Conservation (phyloP, 2,888 invertebrate species). For the Autographa pulchrina region DNA sequence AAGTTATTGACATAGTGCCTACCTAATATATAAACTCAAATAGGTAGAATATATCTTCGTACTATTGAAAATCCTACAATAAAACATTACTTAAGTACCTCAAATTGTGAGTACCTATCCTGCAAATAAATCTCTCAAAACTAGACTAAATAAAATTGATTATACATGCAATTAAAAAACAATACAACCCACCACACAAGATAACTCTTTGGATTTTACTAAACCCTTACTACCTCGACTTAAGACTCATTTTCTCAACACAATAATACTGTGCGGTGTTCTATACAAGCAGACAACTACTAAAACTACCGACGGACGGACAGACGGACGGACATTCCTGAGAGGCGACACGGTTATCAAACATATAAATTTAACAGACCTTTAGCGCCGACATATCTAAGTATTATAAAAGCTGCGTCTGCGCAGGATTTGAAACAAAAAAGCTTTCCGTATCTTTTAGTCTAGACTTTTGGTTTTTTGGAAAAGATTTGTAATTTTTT, state of each 20-base stretch:
- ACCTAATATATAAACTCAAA: no score
- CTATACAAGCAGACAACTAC: slow-evolving; percentile 25
- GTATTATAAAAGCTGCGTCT: slow-evolving; percentile 48
- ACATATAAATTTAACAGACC: slow-evolving; percentile 70
- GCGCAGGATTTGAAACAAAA: slow-evolving; percentile 12
- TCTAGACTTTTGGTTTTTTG: slow-evolving; percentile 1
- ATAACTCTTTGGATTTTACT: background rate
- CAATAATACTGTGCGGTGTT: slow-evolving; percentile 10
- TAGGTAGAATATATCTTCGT: no score
- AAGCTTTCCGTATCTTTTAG: slow-evolving; percentile 1
- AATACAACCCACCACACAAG: background rate
- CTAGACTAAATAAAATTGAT: background rate
- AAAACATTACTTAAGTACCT: no score
- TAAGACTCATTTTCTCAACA: background rate
- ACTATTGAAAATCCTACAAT: no score
- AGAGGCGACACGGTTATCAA: slow-evolving; percentile 72
- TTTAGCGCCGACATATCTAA: slow-evolving; percentile 35
- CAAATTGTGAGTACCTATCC: no score
- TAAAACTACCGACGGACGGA: slow-evolving; percentile 36
- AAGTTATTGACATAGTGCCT: no score
- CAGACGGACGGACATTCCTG: slow-evolving; percentile 67
- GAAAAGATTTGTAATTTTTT: background rate
- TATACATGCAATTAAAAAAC: background rate
- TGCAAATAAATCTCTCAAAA: background rate
- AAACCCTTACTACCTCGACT: background rate